phyloP scores from a whole-genome alignment of 1,140 invertebrate genomes.

The Anadara kagoshimensis region DNA sequence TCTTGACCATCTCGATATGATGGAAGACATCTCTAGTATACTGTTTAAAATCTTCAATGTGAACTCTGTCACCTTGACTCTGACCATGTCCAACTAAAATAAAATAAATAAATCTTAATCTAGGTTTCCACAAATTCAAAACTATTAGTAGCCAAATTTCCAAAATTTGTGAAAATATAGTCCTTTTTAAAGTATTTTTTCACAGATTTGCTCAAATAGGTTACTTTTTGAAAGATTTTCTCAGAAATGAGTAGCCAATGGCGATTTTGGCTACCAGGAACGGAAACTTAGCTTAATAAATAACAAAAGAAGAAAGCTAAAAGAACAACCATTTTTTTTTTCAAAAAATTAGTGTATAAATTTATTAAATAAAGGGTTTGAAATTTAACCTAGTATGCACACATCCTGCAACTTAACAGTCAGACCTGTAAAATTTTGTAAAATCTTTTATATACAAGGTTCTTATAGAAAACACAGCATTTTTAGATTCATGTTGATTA shows the following conservation, averaged over 20 bases:
- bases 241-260: not conserved
- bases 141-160: too few relatives aligned
- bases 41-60: conserved; percentile 63
- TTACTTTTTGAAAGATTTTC: too few relatives aligned
- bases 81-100: conserved; percentile 73
- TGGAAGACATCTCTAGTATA: conserved; percentile 71
- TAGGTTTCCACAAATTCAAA: too few relatives aligned
- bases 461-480: too few relatives aligned
- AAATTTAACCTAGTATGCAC: not conserved
- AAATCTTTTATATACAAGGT: too few relatives aligned
- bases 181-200: too few relatives aligned
- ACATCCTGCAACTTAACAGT: too few relatives aligned
- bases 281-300: not conserved
- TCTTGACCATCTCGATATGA: conserved; percentile 66
- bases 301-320: not conserved
- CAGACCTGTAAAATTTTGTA: too few relatives aligned
- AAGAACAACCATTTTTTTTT: not conserved
- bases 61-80: conserved; percentile 70
- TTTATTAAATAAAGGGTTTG: not conserved
- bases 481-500: too few relatives aligned
- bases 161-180: too few relatives aligned
- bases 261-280: not conserved
- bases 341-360: not conserved
- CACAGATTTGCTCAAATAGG: too few relatives aligned
- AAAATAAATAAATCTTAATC: not conserved